Percentiles rank a stretch among this genome's conserved stretches.
phyloP scores from a whole-genome alignment of 92 coral and sea anemone species.

The Palythoa caribaeorum region DNA sequence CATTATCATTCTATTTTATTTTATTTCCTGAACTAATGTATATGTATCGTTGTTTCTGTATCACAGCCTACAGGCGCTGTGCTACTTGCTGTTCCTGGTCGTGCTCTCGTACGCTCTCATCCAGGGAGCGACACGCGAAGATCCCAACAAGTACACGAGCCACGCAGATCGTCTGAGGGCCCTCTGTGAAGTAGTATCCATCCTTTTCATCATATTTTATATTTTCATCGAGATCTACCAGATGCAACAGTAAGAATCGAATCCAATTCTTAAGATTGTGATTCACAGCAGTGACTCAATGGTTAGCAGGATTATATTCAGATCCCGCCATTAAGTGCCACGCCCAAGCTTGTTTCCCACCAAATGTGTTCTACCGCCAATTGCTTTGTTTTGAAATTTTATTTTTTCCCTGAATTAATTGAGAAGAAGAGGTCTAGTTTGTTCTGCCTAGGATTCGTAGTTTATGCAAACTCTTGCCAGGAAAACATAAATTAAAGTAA shows the following conservation, averaged over 20 bases:
- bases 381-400: too few relatives aligned
- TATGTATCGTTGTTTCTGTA: neutral
- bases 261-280: neutral
- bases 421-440: too few relatives aligned
- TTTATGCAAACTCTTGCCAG: too few relatives aligned
- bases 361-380: too few relatives aligned
- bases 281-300: neutral
- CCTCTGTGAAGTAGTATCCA: constrained; percentile 83
- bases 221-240: constrained; percentile 77
- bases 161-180: constrained; percentile 80
- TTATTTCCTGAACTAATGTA: neutral
- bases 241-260: constrained; percentile 74
- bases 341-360: too few relatives aligned
- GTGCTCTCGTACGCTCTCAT: constrained; percentile 86
- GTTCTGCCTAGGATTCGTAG: too few relatives aligned
- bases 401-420: too few relatives aligned
- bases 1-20: neutral
- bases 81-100: constrained; percentile 72
- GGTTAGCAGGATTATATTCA: neutral
- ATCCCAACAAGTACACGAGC: constrained; percentile 82
- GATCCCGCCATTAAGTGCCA: too few relatives aligned
- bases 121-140: constrained; percentile 75
- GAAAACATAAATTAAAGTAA: too few relatives aligned
- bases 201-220: constrained; percentile 78
- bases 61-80: constrained; percentile 78